Evolutionary conservation across 2,797 vertebrate genomes (phyloP).

Genomic region (Darevskia nairensis): DNA sequence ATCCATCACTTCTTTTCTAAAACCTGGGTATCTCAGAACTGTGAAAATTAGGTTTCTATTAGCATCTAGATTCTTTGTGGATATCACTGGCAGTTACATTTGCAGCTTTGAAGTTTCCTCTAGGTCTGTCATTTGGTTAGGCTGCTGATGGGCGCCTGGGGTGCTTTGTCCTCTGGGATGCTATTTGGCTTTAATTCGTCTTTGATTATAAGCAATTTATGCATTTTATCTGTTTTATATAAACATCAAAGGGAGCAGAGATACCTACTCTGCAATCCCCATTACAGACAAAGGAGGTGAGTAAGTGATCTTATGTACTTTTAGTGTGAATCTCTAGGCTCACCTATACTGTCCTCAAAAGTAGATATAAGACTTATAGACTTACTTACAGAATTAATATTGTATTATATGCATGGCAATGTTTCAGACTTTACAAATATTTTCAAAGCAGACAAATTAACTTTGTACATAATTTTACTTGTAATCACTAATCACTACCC

Average conservation of each 20-base stretch:
- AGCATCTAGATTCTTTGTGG: conserved; percentile 70
- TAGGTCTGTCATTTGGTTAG: conserved; percentile 78
- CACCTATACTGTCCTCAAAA: neutral
- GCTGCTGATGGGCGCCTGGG: conserved; percentile 73
- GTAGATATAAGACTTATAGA: neutral
- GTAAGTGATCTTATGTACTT: conserved; percentile 60
- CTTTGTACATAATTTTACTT: neutral
- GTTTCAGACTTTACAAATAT: conserved; percentile 21
- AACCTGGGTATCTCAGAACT: conserved; percentile 64
- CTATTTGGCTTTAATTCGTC: conserved; percentile 79
- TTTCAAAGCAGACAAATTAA: neutral
- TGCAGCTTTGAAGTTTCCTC: conserved; percentile 79
- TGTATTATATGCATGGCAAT: neutral
- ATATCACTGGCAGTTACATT: conserved; percentile 76
- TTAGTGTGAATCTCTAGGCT: conserved; percentile 58
- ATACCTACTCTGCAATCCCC: conserved; percentile 63
- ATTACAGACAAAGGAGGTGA: conserved; percentile 66
- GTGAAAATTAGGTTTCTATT: conserved; percentile 49
- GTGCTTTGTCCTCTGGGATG: conserved; percentile 76
- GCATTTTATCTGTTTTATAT: conserved; percentile 76
- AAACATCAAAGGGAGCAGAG: conserved; percentile 74
- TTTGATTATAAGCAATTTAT: conserved; percentile 80
- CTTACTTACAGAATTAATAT: conserved; percentile 17
- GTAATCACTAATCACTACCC: neutral
- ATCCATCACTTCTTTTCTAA: conserved; percentile 57